Conservation (phyloP, 2,888 invertebrate genomes). For the Cheilosia scutellata region DNA sequence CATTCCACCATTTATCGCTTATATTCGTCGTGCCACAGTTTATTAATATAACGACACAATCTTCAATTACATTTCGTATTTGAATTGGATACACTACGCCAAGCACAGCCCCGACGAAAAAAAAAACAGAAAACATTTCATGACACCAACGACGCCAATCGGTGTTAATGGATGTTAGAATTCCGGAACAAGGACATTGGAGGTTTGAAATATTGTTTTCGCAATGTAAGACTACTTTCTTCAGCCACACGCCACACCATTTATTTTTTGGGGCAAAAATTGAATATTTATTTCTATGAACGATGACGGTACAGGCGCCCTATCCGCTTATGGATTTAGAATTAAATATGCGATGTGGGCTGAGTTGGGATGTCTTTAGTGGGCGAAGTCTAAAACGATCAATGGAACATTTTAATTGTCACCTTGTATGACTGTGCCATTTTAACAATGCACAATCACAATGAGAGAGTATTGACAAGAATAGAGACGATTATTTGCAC, state of each 20-base stretch:
- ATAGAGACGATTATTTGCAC: slow-evolving; percentile 61
- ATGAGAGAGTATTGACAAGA: slow-evolving; percentile 7
- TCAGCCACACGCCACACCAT: background rate
- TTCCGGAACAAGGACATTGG: slow-evolving; percentile 64
- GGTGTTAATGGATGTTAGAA: slow-evolving; percentile 71
- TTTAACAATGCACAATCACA: slow-evolving; percentile 65
- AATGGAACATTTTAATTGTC: slow-evolving; percentile 68
- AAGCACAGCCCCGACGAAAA: slow-evolving; percentile 24
- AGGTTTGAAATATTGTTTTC: slow-evolving; percentile 59
- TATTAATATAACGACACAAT: slow-evolving; percentile 70
- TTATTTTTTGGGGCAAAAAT: slow-evolving; percentile 51
- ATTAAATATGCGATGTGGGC: slow-evolving; percentile 16
- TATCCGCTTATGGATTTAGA: slow-evolving; percentile 13
- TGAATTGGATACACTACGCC: slow-evolving; percentile 50
- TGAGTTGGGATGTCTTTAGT: background rate
- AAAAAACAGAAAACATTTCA: slow-evolving; percentile 24
- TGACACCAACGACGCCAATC: slow-evolving; percentile 64
- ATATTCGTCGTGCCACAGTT: slow-evolving; percentile 54
- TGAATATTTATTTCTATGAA: slow-evolving; percentile 67
- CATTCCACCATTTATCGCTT: slow-evolving; percentile 46
- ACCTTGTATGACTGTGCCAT: slow-evolving; percentile 56
- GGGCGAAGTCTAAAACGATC: slow-evolving; percentile 19
- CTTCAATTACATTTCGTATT: slow-evolving; percentile 72
- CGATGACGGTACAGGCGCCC: slow-evolving; percentile 16
- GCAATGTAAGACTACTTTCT: slow-evolving; percentile 40